Percentiles rank a stretch among this genome's conserved stretches.
Evolutionary conservation across 2,113 vertebrate genomes (phyloP).

Genomic region (Misgurnus anguillicaudatus): DNA sequence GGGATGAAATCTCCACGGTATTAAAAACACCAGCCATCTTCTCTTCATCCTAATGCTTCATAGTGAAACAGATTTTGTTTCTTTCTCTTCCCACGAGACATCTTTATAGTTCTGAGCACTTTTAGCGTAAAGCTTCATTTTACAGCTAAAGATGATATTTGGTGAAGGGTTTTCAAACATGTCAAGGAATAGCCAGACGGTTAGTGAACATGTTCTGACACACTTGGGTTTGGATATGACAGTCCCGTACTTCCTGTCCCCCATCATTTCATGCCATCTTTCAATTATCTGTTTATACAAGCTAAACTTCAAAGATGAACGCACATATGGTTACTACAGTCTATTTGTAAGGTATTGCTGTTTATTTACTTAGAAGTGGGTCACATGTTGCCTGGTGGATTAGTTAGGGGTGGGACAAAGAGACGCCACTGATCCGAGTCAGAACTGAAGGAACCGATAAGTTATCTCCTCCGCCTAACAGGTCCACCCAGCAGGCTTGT

Average conservation of each 20-base stretch:
- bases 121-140: background rate
- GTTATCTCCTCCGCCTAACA: slow-evolving; percentile 65
- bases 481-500: slow-evolving; percentile 57
- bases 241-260: too few relatives aligned
- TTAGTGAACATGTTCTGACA: too few relatives aligned
- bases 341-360: background rate
- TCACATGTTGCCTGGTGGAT: slow-evolving; percentile 17
- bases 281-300: too few relatives aligned
- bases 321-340: too few relatives aligned
- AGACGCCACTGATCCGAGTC: slow-evolving; percentile 61
- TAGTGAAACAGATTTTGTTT: slow-evolving; percentile 58
- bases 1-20: slow-evolving; percentile 72
- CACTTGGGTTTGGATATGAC: too few relatives aligned
- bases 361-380: slow-evolving; percentile 11
- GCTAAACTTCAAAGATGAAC: too few relatives aligned
- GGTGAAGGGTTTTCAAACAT: background rate
- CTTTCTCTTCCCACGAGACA: slow-evolving; percentile 2
- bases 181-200: background rate
- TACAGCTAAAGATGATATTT: slow-evolving; percentile 13
- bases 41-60: slow-evolving; percentile 67
- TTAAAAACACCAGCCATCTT: slow-evolving; percentile 67
- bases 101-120: slow-evolving; percentile 15
- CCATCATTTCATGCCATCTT: too few relatives aligned
- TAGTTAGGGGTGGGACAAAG: slow-evolving; percentile 42
- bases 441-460: slow-evolving; percentile 58